Evolutionary conservation across 2,113 vertebrate genomes (phyloP).

Genomic region (Takifugu bimaculatus): DNA sequence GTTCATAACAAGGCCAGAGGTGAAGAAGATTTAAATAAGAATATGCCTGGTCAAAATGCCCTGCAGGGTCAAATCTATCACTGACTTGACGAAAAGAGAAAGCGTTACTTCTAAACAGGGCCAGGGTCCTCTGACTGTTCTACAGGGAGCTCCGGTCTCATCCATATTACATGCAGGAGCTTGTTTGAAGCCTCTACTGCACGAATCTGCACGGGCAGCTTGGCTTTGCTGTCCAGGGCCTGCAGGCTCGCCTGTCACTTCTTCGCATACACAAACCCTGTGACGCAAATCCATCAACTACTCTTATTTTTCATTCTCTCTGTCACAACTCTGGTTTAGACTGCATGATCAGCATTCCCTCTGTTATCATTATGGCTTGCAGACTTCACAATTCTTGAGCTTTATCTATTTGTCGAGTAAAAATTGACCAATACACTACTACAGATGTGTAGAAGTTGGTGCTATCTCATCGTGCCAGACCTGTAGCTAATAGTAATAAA

Average conservation of each 20-base stretch:
- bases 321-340: no score
- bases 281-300: constrained; percentile 35
- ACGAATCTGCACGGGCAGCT: constrained; percentile 56
- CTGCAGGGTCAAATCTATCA: constrained; percentile 33
- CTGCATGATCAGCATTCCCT: no score
- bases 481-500: no score
- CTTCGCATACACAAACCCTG: constrained; percentile 17
- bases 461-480: no score
- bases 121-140: constrained; percentile 40
- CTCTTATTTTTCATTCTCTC: background rate
- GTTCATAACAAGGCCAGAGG: constrained; percentile 30
- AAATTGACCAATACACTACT: no score
- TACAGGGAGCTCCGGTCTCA: constrained; percentile 56
- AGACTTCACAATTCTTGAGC: no score
- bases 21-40: background rate
- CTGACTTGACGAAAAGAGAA: constrained; percentile 24
- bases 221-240: constrained; percentile 40
- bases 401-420: no score
- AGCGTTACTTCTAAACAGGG: constrained; percentile 38
- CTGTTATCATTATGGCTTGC: no score
- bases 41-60: constrained; percentile 40
- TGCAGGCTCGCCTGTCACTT: constrained; percentile 24
- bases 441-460: no score
- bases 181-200: constrained; percentile 64
- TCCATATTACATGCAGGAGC: constrained; percentile 71